Evolutionary conservation across 2,888 invertebrate species (phyloP), one percentile per base, ranked within the genome.

Genomic region (Bedellia somnulentella): DNA sequence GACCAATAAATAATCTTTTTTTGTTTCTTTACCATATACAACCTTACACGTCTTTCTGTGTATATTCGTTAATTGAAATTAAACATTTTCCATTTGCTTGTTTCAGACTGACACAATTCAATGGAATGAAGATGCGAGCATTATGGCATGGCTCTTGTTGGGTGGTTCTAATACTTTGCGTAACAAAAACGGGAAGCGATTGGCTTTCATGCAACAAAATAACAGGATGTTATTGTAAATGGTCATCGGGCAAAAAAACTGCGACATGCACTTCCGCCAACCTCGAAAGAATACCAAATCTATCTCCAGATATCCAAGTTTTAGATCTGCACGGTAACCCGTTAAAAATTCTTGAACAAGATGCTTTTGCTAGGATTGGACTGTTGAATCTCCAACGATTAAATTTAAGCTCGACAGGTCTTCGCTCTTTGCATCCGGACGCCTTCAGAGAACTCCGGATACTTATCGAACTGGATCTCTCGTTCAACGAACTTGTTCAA

Each of bases 231-330:
- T 83, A 85, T 45, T 93, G 93, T 81, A 93, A 91, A 68, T 93
- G 93, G 93, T 87, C 88, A 3, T 88, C 88, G 26, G 93, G 93
- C 31, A 93, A 93, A 61, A 91, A 90, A 59, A 89, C 90, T 3
- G 93, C 92, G 6, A 79, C 89, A 27, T 94, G 93, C 60, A 81
- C 83, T 34, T 82, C 87, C 37, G 85, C 87, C 21, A 85, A 86
- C 12, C 78, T 92, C 37, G 84, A 82, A 30, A 76, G 81, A 30
- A 78, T 93, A 17, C 93, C 93, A 22, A 51, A 54, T 37, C 48
- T 77, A 37, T 63, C 64, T 10, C 43, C 70, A 33, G 76, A 77
- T 11, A 70, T 82, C 71, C 49, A 88, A 84, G 60, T 87, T 4
- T 78, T 94, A 40, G 89, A 93, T 45, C 62, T 94, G 27, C 86